Base-by-base conservation (phyloP, 1,140 invertebrate genomes). In the Homalodisca vitripennis region DNA sequence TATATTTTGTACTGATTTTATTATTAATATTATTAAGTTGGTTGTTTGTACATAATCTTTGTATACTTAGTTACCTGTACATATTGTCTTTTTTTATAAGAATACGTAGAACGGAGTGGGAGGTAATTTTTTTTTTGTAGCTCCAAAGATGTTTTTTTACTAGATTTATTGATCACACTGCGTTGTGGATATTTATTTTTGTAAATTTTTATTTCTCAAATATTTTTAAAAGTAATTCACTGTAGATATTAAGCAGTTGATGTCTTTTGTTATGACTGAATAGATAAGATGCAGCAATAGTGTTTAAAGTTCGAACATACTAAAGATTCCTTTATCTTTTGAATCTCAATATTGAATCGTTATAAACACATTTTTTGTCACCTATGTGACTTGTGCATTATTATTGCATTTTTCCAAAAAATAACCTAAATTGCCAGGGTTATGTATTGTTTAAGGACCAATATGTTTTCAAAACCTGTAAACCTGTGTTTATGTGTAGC, bases 51-150 rank as follows among this genome's bases (percentile, higher is more conserved):
- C 10, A 60, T 60, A 60, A 10, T 2, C 26, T 2, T 60, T 60
- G 55, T 60, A 60, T 60, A 60, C 26, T 60, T 60, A 60, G 55
- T 60, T 60, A 60, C 55, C 55, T 60, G 55, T 60, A 60, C 6
- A 53, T 60, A 60, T 51, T 20, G 55, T 2, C 27, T 60, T 60
- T 60, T 60, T 27, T 60, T 60, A 60, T 60, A 26, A 27, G 24
- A 60, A 27, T 60, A n/a, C n/a, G n/a, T n/a, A n/a, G n/a, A 13
- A 22, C 14, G 55, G 10, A 60, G 24, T 13, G 14, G 14, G 14
- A 60, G 55, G 27, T 22, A 29, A 60, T 27, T 13, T 24, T 26
- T 60, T 60, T 27, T 26, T 60, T n/a, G n/a, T 60, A 60, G 55
- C 26, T 60, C 55, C 55, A 60, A 60, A 60, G 55, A 60, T 60